These are phyloP conservation scores for Semaprochilodus insignis DNA, from an alignment of 2,797 vertebrate genomes.

Conservation along the genomic window DNA sequence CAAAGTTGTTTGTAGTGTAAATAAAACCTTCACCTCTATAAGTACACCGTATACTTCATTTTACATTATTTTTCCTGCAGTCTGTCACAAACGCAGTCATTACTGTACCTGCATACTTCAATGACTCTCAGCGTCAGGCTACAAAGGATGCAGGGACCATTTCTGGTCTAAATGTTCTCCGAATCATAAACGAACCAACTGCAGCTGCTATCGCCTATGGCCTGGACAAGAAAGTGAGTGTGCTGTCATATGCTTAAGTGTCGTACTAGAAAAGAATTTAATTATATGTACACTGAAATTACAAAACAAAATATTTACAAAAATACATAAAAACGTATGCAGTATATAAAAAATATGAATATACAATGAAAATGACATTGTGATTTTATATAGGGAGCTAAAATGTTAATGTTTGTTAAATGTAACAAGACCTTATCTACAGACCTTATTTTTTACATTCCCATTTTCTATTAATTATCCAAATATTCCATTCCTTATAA, in stretches of 20 bases:
- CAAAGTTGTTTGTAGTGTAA: no score
- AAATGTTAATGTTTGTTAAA: no score
- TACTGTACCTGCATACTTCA: constrained; percentile 88
- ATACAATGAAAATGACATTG: background rate
- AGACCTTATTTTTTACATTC: no score
- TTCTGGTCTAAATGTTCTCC: constrained; percentile 80
- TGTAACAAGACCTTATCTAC: no score
- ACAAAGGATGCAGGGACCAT: constrained; percentile 86
- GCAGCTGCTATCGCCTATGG: constrained; percentile 82
- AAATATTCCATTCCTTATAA: no score
- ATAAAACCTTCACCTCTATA: background rate
- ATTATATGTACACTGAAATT: background rate
- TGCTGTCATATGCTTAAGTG: background rate
- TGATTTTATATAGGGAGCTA: background rate
- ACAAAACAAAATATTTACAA: background rate
- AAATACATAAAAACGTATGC: no score
- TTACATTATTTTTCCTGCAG: constrained; percentile 56
- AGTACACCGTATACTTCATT: background rate
- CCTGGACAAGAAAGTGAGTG: constrained; percentile 79
- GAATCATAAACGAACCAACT: constrained; percentile 83
- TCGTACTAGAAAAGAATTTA: background rate
- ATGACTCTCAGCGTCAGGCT: constrained; percentile 94
- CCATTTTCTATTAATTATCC: no score
- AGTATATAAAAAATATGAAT: no score
- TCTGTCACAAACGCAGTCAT: constrained; percentile 75